Evolutionary conservation across 2,888 invertebrate genomes (phyloP), one percentile per base, ranked within the genome.

Genomic region (Caenorhabditis doughertyi): DNA sequence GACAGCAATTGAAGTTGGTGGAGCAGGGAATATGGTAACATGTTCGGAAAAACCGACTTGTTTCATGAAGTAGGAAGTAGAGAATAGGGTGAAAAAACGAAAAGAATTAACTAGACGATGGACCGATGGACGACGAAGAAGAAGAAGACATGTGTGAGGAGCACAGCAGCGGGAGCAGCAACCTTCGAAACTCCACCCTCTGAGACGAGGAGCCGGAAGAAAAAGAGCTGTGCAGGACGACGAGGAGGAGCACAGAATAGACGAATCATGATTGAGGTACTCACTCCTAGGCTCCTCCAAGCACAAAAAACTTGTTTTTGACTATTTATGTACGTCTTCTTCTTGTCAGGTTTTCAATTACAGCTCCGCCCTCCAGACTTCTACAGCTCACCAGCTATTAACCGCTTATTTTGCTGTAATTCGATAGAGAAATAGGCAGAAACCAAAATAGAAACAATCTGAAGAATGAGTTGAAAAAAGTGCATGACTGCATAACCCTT

Each of bases 221-320:
- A 65, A 64, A 55, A 27, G 73, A 49, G 65, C 56, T 42, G 73
- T 53, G 35, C 32, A 65, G 64, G 49, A 73, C 53, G 73, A 49
- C 58, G 71, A 58, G 56, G 71, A 58, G 56, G 13, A 39, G 51
- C 49, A 53, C 72, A 72, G 72, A 72, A 72, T 29, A 72, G 74
- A 74, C 60, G 77, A 58, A 77, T 77, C 77, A 77, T 77, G 68
- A 77, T 77, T 77, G 77, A 68, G 68, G 77, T 77, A 77, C 77
- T 77, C 77, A 77, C 74, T 74, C 53, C 9, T 5, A 51, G 49
- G 29, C 60, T 64, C 29, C 62, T 27, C 39, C 44, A 47, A 53
- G 18, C 44, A 25, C n/a, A 39, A 62, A 23, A 79, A 56, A 79
- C 71, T 72, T 68, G 73, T 73, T 79, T n/a, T 72, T 72, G 72